phyloP scores from a whole-genome alignment of 2,888 invertebrate genomes.

The Zygaena filipendulae region DNA sequence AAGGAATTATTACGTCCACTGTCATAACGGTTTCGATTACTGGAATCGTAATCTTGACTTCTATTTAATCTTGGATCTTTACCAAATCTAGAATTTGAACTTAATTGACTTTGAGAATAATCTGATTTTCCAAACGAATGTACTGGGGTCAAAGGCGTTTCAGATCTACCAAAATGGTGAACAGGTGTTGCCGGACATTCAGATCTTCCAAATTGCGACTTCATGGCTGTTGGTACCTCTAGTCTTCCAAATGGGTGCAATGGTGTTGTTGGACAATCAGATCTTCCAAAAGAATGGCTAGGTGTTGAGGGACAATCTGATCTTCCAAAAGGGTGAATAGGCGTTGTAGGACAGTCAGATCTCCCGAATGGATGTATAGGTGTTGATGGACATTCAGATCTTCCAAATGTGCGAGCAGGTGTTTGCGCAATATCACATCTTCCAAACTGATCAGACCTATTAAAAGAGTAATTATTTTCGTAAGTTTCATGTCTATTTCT shows the following conservation, averaged over 20 bases:
- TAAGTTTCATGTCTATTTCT: slow-evolving; percentile 11
- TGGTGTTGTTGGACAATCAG: slow-evolving; percentile 35
- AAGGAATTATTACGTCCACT: slow-evolving; percentile 26
- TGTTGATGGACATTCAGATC: slow-evolving; percentile 27
- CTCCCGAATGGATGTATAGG: slow-evolving; percentile 30
- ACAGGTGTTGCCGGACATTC: slow-evolving; percentile 22
- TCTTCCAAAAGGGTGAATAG: slow-evolving; percentile 32
- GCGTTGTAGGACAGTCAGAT: slow-evolving; percentile 29
- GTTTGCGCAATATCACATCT: slow-evolving; percentile 21
- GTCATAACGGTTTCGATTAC: slow-evolving; percentile 21
- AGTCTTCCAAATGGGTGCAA: slow-evolving; percentile 30
- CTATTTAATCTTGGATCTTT: slow-evolving; percentile 44
- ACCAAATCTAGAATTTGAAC: slow-evolving; percentile 17
- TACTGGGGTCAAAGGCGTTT: slow-evolving; percentile 18
- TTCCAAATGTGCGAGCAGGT: slow-evolving; percentile 26
- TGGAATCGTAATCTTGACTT: slow-evolving; percentile 30
- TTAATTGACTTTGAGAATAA: slow-evolving; percentile 13
- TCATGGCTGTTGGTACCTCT: slow-evolving; percentile 26
- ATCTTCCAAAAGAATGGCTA: slow-evolving; percentile 28
- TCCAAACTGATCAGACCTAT: slow-evolving; percentile 21
- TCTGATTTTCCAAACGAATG: slow-evolving; percentile 21
- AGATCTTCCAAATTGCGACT: slow-evolving; percentile 22
- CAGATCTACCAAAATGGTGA: slow-evolving; percentile 24
- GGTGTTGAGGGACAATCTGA: slow-evolving; percentile 29
- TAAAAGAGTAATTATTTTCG: slow-evolving; percentile 16